A percentile compares a stretch with the other conserved stretches of the same genome.
Conservation (phyloP, 1,140 invertebrate genomes). For the Berghia stephanieae region DNA sequence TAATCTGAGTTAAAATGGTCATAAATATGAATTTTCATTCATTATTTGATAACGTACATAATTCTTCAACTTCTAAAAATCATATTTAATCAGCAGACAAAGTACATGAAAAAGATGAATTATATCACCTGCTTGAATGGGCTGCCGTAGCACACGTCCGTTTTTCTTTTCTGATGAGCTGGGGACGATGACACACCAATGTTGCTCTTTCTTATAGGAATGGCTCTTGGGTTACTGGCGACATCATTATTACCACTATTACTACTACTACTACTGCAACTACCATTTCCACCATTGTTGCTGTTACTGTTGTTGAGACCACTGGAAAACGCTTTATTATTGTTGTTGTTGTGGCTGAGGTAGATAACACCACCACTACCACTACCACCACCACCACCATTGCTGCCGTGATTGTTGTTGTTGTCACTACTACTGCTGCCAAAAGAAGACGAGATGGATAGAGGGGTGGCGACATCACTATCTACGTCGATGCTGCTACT, state of each 20-base stretch:
- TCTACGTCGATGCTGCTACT: slow-evolving; percentile 30
- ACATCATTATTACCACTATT: not conserved
- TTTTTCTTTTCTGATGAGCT: slow-evolving; percentile 37
- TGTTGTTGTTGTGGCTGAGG: too few relatives aligned
- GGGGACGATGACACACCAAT: too few relatives aligned
- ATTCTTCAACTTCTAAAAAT: too few relatives aligned
- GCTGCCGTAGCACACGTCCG: slow-evolving; percentile 55
- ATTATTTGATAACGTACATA: too few relatives aligned
- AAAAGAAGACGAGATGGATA: slow-evolving; percentile 25
- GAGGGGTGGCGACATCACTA: too few relatives aligned
- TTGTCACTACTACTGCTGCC: not conserved
- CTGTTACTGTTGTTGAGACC: not conserved
- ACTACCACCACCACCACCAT: not conserved
- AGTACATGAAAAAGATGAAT: slow-evolving; percentile 14
- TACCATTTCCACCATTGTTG: not conserved
- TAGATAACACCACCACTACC: too few relatives aligned
- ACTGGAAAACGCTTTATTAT: too few relatives aligned
- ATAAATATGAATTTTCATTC: too few relatives aligned
- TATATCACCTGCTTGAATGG: slow-evolving; percentile 53
- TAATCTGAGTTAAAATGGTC: too few relatives aligned
- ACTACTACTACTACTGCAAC: not conserved
- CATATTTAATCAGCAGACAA: not conserved
- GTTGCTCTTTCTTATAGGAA: too few relatives aligned
- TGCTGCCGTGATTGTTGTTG: not conserved
- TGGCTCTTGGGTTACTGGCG: not conserved